Evolutionary conservation across 35 echinoderm and acorn worm genomes (phyloP), one percentile per base, ranked within the genome.

Genomic region (Holothuria glaberrima): DNA sequence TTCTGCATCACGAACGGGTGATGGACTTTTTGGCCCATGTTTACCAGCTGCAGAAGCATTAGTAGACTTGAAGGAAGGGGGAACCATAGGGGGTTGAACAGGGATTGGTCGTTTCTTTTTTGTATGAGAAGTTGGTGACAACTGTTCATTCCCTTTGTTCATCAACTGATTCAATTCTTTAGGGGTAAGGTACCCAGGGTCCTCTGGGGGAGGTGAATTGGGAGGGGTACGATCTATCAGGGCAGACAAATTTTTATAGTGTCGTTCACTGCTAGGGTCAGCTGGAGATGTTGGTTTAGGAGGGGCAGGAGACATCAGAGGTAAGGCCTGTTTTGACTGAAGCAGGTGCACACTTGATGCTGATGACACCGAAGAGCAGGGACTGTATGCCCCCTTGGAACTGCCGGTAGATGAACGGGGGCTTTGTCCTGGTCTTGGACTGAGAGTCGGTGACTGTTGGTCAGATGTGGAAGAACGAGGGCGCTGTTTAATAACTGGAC

Each of bases 21-120:
- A 31, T 26, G 57, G 57, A 30, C 32, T 84, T 10, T 48, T 28
- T 21, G 54, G 54, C 34, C 30, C 54, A 9, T 84, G n/a, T 4
- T 58, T 54, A 36, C 22, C 46, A 57, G 46, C 58, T 61, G 33
- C 46, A 12, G 80, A 63, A 52, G 25, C 58, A 33, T 1, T 21
- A 20, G 66, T 21, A 12, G 25, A 9, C 56, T 57, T 84, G 57
- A 61, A 84, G 56, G 80, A 54, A 0, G 85, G 13, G 10, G 85
- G 85, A 50, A 70, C 62, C 19, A 62, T 31, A 44, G 85, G 85
- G 41, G 66, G 85, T 71, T 87, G 60, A 27, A 87, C 85, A 25
- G 85, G 85, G 67, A 87, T 87, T 68, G 85, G 85, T 48, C 60
- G 36, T 48, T 71, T 71, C 13, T 29, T 10, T 36, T 48, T 68